These are phyloP conservation scores for Oscheius onirici DNA, from an alignment of 2,888 invertebrate genomes.

Conservation along the genomic window DNA sequence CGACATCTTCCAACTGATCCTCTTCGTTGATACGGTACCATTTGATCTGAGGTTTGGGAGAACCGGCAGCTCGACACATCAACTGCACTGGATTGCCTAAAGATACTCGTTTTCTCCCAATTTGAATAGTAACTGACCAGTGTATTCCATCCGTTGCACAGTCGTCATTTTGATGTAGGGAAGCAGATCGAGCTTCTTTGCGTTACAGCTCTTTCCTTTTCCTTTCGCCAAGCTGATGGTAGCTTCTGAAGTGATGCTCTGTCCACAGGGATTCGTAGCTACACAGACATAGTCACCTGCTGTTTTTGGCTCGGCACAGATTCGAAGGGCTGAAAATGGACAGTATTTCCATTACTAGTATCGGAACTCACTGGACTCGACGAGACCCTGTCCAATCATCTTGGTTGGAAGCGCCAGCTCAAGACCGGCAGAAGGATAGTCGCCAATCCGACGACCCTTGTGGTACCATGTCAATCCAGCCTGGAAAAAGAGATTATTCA, in stretches of 20 bases:
- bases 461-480: conserved; percentile 45
- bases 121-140: conserved; percentile 1
- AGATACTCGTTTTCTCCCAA: not conserved
- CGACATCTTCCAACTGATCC: conserved; percentile 41
- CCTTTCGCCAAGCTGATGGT: conserved; percentile 7
- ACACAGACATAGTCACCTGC: conserved; percentile 48
- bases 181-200: conserved; percentile 2
- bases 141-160: conserved; percentile 42
- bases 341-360: not conserved
- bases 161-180: conserved; percentile 31
- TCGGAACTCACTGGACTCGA: conserved; percentile 35
- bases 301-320: conserved; percentile 44
- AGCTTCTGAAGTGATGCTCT: conserved; percentile 38
- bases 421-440: conserved; percentile 37
- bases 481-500: no score
- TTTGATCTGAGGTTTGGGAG: conserved; percentile 37
- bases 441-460: conserved; percentile 38
- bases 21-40: conserved; percentile 46
- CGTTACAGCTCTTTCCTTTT: conserved; percentile 12
- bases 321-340: conserved; percentile 31
- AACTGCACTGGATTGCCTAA: conserved; percentile 38
- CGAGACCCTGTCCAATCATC: conserved; percentile 39
- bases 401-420: conserved; percentile 37
- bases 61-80: conserved; percentile 40
- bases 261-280: conserved; percentile 43